Conservation (phyloP, 1,140 invertebrate species). For the Drosophila willistoni region DNA sequence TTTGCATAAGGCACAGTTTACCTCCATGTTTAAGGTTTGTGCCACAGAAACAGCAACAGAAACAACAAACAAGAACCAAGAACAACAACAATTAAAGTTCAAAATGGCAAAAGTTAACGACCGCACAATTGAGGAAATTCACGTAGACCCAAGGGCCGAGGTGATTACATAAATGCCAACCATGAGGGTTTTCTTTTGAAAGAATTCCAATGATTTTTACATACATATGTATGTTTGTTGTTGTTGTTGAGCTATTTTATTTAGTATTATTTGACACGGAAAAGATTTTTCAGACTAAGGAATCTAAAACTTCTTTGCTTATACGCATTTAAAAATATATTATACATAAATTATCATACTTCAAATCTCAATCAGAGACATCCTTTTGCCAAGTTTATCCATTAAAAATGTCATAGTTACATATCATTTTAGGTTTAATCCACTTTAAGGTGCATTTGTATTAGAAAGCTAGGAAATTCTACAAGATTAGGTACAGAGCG, state of each 20-base stretch:
- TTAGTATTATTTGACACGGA: constrained; percentile 28
- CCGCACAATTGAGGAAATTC: constrained; percentile 60
- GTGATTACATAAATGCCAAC: constrained; percentile 22
- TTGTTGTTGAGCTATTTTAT: constrained; percentile 31
- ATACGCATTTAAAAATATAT: neutral
- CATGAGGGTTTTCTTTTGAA: constrained; percentile 28
- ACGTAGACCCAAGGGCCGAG: constrained; percentile 24
- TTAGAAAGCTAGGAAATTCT: too few relatives aligned
- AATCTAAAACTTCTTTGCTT: neutral
- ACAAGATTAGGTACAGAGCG: too few relatives aligned
- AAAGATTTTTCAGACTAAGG: constrained; percentile 16
- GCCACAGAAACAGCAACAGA: constrained; percentile 42
- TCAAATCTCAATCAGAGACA: neutral
- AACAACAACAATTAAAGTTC: constrained; percentile 66
- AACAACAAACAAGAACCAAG: constrained; percentile 3
- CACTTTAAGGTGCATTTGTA: too few relatives aligned
- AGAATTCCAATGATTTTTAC: constrained; percentile 34
- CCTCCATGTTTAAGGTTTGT: constrained; percentile 11
- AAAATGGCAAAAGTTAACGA: constrained; percentile 69
- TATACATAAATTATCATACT: neutral
- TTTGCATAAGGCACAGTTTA: constrained; percentile 59
- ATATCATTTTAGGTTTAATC: neutral
- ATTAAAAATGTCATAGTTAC: neutral
- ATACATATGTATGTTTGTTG: constrained; percentile 6
- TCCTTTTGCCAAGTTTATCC: neutral